A percentile compares a stretch with the other conserved stretches of the same genome.
Evolutionary conservation across 2,888 invertebrate species (phyloP).

Genomic region (Aethes cnicana): DNA sequence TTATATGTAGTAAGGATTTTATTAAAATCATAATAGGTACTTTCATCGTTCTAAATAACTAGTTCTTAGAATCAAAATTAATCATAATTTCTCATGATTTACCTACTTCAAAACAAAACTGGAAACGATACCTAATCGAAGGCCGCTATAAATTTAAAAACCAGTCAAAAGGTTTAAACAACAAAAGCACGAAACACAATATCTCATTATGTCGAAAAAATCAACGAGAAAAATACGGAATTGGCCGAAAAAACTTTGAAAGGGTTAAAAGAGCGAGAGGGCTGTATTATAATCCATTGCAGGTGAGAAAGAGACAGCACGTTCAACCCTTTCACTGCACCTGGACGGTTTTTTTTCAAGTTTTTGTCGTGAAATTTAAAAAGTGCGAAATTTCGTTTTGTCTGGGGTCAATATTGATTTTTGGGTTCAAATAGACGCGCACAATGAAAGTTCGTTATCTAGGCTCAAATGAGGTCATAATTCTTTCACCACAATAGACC

Average conservation of each 20-base stretch:
- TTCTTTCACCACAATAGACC: slow-evolving; percentile 40
- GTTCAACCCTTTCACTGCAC: slow-evolving; percentile 75
- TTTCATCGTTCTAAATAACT: slow-evolving; percentile 1
- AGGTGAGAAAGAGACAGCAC: slow-evolving; percentile 46
- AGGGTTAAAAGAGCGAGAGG: slow-evolving; percentile 67
- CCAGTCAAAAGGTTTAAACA: slow-evolving; percentile 52
- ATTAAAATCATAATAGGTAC: too few relatives aligned
- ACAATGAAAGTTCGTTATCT: slow-evolving; percentile 76
- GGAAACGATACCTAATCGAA: slow-evolving; percentile 6
- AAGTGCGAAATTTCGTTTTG: slow-evolving; percentile 75
- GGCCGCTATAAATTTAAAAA: slow-evolving; percentile 28
- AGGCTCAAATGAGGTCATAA: slow-evolving; percentile 67
- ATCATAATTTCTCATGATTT: slow-evolving; percentile 8
- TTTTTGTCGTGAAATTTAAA: slow-evolving; percentile 71
- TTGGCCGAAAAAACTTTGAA: slow-evolving; percentile 74
- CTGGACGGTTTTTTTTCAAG: slow-evolving; percentile 66
- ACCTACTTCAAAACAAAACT: slow-evolving; percentile 11
- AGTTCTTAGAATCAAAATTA: slow-evolving; percentile 7
- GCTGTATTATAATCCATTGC: slow-evolving; percentile 34
- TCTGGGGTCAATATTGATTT: slow-evolving; percentile 79
- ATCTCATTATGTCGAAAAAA: slow-evolving; percentile 74
- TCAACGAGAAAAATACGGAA: slow-evolving; percentile 76
- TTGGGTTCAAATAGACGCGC: slow-evolving; percentile 53
- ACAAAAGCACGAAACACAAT: slow-evolving; percentile 72
- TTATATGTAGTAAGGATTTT: too few relatives aligned